Evolutionary conservation across 2,888 invertebrate species (phyloP), one percentile per base, ranked within the genome.

Genomic region (Torymus tubicola): DNA sequence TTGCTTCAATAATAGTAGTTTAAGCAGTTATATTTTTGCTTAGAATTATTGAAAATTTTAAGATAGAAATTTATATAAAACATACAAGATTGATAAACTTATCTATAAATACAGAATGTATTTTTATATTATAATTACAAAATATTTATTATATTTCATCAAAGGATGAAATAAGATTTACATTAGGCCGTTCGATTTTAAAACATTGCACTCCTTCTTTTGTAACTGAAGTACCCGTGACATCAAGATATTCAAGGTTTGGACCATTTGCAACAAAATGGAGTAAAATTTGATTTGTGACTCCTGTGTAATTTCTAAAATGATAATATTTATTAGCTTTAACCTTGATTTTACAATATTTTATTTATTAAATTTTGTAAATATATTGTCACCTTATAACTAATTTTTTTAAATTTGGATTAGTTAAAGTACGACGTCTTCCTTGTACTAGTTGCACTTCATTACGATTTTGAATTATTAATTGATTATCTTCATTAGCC

Each of bases 221-320:
- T 0, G 95, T 94, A 0, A 96, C 94, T 0, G 92, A 91, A 0
- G 95, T 95, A 0, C 94, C 93, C 0, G 93, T 93, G 0, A 96
- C 93, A 88, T 96, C 95, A 0, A 96, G 87, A 31, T 90, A 90
- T 10, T 91, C 87, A 14, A 95, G 87, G 76, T 92, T 88, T 0
- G 94, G 94, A 0, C 94, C 94, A 0, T 94, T 93, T 0, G 92
- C 92, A 0, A 93, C 93, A 70, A 95, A 88, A 87, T 95, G 94
- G 14, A 90, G 88, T 18, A 95, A 87, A 65, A 94, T 94, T 8
- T 92, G 89, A 85, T 95, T 93, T 0, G 95, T 95, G 0, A 95
- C 93, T 76, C 91, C 91, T 5, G 92, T 91, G 85, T 93, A 95
- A 4, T 95, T 94, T 0, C 93, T 93, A 5, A 93, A 91, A 2